Conservation (phyloP, 1,140 invertebrate species). For the Thaumetopoea pityocampa region DNA sequence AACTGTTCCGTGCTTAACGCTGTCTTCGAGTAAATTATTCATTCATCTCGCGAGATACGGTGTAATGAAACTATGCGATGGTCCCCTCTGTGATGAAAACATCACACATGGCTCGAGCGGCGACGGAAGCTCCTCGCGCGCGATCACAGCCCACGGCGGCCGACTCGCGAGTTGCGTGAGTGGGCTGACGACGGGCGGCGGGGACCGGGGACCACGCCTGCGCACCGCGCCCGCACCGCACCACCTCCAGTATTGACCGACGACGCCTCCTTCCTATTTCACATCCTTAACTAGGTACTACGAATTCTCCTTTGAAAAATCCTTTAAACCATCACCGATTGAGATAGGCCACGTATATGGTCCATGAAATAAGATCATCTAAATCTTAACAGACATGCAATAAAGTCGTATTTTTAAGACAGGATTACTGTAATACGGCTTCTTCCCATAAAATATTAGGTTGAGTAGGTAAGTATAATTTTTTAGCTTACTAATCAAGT, state of each 20-base stretch:
- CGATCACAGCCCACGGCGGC: conserved; percentile 64
- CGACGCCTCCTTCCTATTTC: conserved; percentile 71
- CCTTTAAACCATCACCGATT: conserved; percentile 53
- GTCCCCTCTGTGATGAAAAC: conserved; percentile 60
- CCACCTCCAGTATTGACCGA: conserved; percentile 73
- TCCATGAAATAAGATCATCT: conserved; percentile 22
- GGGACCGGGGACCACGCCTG: conserved; percentile 48
- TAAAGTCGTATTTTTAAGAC: conserved; percentile 4
- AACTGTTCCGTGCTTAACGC: conserved; percentile 9
- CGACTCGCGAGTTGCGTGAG: conserved; percentile 68
- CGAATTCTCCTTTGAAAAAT: conserved; percentile 67
- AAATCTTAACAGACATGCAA: conserved; percentile 14
- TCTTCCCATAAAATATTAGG: too few relatives aligned
- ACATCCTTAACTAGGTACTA: conserved; percentile 72
- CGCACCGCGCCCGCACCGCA: conserved; percentile 55
- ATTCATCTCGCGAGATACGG: conserved; percentile 43
- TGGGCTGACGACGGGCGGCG: conserved; percentile 36
- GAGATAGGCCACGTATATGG: conserved; percentile 53
- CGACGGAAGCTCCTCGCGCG: conserved; percentile 45
- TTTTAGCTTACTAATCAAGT: too few relatives aligned
- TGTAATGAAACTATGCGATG: conserved; percentile 42
- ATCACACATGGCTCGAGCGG: conserved; percentile 62
- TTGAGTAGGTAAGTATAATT: too few relatives aligned
- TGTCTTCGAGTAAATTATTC: conserved; percentile 29
- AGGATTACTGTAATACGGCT: conserved; percentile 5